These are phyloP conservation scores for Oreocharis arfaki DNA, from an alignment of 2,113 vertebrate species.

Conservation along the genomic window DNA sequence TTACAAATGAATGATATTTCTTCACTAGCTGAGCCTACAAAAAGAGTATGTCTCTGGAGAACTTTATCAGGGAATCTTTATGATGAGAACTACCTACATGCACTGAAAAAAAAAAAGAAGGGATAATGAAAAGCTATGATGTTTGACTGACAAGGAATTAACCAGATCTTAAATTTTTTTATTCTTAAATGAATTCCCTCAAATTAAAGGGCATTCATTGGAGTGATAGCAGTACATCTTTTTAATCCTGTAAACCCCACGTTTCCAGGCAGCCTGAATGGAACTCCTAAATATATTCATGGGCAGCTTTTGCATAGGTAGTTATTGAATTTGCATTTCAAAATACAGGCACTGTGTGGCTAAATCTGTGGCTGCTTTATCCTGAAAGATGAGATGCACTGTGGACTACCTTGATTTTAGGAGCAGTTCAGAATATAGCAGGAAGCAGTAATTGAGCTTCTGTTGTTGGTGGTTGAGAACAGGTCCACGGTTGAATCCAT, in stretches of 20 bases:
- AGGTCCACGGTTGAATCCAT: neutral
- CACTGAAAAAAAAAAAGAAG: conserved; percentile 4
- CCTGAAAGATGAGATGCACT: neutral
- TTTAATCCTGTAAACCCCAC: neutral
- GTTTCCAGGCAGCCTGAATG: neutral
- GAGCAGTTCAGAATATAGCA: neutral
- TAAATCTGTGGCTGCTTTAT: neutral
- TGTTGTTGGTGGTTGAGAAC: neutral
- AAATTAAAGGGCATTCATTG: conserved; percentile 5
- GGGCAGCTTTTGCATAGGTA: conserved; percentile 26
- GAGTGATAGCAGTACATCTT: neutral
- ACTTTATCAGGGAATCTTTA: conserved; percentile 47
- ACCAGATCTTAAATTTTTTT: conserved; percentile 26
- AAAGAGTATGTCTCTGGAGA: conserved; percentile 25
- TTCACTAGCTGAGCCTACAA: conserved; percentile 28
- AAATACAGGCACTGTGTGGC: neutral
- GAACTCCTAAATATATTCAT: neutral
- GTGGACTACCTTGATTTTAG: neutral
- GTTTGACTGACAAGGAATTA: conserved; percentile 44
- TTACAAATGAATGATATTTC: conserved; percentile 55
- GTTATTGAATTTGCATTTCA: conserved; percentile 33
- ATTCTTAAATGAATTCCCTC: neutral
- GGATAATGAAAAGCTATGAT: neutral
- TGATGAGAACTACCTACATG: conserved; percentile 12
- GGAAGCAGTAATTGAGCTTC: neutral